phyloP scores from a whole-genome alignment of 2,113 vertebrate genomes.

The Menura novaehollandiae region DNA sequence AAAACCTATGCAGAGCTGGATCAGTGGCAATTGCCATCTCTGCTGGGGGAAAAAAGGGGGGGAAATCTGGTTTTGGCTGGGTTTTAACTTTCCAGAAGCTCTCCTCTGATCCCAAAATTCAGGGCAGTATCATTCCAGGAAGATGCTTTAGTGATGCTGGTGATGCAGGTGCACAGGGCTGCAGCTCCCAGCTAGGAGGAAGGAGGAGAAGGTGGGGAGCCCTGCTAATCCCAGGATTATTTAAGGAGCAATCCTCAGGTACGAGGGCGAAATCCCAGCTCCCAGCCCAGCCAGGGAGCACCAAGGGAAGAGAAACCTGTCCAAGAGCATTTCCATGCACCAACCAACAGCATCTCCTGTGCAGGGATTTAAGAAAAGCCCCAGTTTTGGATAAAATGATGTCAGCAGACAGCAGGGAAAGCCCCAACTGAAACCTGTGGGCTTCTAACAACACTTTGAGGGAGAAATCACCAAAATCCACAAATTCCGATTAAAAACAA shows the following conservation, averaged over 20 bases:
- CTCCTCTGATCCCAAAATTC: background rate
- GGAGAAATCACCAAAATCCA: background rate
- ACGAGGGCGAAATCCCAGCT: background rate
- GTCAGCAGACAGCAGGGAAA: background rate
- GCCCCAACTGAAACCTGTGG: background rate
- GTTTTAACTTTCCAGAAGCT: background rate
- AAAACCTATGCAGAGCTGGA: background rate
- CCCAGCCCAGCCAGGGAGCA: background rate
- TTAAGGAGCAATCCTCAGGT: background rate
- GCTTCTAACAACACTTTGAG: background rate
- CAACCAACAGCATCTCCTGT: background rate
- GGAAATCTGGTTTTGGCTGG: background rate
- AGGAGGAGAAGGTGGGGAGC: background rate
- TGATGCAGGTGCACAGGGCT: background rate
- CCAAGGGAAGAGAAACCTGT: background rate
- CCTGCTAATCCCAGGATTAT: background rate
- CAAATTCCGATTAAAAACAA: background rate
- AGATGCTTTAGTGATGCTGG: background rate
- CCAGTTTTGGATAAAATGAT: background rate
- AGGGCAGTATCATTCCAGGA: background rate
- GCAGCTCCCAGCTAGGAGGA: background rate
- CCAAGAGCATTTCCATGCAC: background rate
- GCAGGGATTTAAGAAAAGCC: background rate
- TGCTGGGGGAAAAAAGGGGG: background rate
- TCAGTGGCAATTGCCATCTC: background rate